phyloP scores from a whole-genome alignment of 2,113 vertebrate species.

The Antigone vipio region DNA sequence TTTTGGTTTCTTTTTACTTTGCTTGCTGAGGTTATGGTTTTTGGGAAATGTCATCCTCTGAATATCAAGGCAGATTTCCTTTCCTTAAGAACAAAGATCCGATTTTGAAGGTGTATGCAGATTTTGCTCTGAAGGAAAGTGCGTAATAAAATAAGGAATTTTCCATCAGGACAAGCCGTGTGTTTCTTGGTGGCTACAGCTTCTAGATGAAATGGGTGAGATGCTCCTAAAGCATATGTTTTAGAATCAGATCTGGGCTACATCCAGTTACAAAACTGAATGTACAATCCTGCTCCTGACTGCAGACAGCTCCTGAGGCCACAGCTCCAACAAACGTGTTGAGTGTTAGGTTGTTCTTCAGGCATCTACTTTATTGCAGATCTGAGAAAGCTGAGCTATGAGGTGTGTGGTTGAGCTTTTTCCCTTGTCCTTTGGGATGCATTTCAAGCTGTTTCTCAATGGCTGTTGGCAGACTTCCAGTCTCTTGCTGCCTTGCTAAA shows the following conservation, averaged over 20 bases:
- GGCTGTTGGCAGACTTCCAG: conserved; percentile 51
- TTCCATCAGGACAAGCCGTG: background rate
- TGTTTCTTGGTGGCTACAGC: background rate
- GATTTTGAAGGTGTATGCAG: background rate
- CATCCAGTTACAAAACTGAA: background rate
- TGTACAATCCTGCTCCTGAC: background rate
- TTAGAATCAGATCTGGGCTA: background rate
- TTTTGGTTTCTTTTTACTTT: background rate
- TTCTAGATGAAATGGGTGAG: background rate
- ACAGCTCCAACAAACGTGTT: background rate
- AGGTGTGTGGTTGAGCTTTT: background rate
- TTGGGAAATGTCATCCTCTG: background rate
- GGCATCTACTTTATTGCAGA: background rate
- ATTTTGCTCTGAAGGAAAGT: background rate
- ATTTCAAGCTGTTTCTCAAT: conserved; percentile 51
- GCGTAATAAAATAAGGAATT: background rate
- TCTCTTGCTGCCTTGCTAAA: conserved; percentile 1
- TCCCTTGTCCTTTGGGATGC: background rate
- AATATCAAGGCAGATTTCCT: background rate
- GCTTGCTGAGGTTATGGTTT: background rate
- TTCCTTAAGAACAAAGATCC: background rate
- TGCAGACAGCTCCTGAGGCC: background rate
- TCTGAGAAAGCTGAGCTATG: background rate
- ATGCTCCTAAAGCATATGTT: background rate
- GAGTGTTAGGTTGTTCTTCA: background rate